A percentile compares a stretch with the other conserved stretches of the same genome.
Conservation (phyloP, 2,888 invertebrate genomes). For the Cheilosia variabilis region DNA sequence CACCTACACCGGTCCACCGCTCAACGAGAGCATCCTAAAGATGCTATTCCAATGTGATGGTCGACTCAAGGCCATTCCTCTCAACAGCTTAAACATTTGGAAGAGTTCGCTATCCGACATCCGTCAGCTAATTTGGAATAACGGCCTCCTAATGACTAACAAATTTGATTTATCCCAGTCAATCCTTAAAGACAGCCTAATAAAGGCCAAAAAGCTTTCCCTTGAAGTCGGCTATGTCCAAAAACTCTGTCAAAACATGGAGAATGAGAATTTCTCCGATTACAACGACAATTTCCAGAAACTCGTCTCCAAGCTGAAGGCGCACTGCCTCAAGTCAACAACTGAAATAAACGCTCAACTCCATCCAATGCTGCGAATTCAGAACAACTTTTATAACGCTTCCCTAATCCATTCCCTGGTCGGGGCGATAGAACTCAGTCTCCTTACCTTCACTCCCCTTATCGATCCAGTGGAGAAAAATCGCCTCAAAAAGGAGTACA, state of each 20-base stretch:
- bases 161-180: slow-evolving; percentile 73
- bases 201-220: slow-evolving; percentile 78
- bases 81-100: slow-evolving; percentile 80
- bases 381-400: slow-evolving; percentile 71
- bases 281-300: slow-evolving; percentile 77
- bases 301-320: slow-evolving; percentile 74
- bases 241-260: slow-evolving; percentile 69
- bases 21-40: slow-evolving; percentile 78
- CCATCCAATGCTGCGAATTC: slow-evolving; percentile 66
- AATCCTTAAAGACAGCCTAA: slow-evolving; percentile 53
- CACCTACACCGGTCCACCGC: slow-evolving; percentile 79
- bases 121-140: slow-evolving; percentile 86
- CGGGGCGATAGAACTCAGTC: slow-evolving; percentile 85
- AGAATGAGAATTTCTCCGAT: slow-evolving; percentile 76
- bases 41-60: slow-evolving; percentile 79
- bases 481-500: slow-evolving; percentile 88
- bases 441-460: slow-evolving; percentile 87
- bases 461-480: slow-evolving; percentile 94
- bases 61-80: slow-evolving; percentile 79
- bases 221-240: slow-evolving; percentile 80
- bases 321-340: slow-evolving; percentile 55
- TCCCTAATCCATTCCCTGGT: slow-evolving; percentile 79
- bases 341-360: slow-evolving; percentile 40
- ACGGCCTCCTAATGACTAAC: slow-evolving; percentile 78
- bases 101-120: slow-evolving; percentile 79